Evolutionary conservation across 2,113 vertebrate genomes (phyloP), one percentile per base, ranked within the genome.

Genomic region (Thalassarche chlororhynchos): DNA sequence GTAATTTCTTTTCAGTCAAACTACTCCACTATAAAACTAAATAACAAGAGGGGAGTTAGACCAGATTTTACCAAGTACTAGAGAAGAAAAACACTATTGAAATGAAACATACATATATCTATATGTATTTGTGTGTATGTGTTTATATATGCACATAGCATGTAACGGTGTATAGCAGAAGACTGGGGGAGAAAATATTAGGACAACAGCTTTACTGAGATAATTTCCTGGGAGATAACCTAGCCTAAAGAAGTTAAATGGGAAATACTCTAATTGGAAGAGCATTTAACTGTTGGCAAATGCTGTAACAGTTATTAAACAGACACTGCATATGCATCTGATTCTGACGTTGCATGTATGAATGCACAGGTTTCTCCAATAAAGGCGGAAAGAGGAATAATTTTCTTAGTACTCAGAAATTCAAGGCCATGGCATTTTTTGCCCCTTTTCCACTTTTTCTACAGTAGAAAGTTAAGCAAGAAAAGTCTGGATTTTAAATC

Each of bases 91-190:
- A 7, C 11, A 29, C 5, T 29, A 25, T 5, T 52, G 54, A 72
- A 82, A 69, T 38, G 10, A 72, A 83, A 10, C 24, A 8, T 20
- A 31, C 38, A 9, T 25, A 23, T 44, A 8, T 25, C 3, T 32
- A 4, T 17, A 2, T 29, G 1, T 31, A 1, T 36, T 3, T 58
- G 3, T 34, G 2, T n/a, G 2, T 47, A 7, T 75, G n/a, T 66
- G 15, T 29, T 11, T 44, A 6, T 36, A 25, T 18, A 34, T 36
- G 29, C 20, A 28, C 28, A 31, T 23, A 69, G 26, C 25, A 42
- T 31, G 17, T 52, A 61, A 51, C 25, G 10, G 24, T 29, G 3
- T 62, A 26, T 5, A 71, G 44, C 19, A 76, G 57, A 76, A 70
- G 29, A 57, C 69, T 34, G 8, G 5, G 13, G 14, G 17, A 91